A percentile compares a stretch with the other conserved stretches of the same genome.
Conservation (phyloP, 2,797 vertebrate genomes). For the Xenopus petersii region DNA sequence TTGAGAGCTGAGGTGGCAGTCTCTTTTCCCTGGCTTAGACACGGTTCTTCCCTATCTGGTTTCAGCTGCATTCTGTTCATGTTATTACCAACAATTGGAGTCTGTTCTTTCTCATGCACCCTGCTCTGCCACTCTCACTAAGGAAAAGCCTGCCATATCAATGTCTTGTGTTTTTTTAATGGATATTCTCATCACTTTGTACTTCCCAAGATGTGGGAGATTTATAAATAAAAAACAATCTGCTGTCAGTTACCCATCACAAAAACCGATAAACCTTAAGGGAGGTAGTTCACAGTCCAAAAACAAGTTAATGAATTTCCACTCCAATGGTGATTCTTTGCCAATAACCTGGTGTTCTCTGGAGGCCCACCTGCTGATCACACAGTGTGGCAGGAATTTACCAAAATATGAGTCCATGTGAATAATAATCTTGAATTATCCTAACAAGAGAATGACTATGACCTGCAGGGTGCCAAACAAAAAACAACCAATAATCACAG, state of each 20-base stretch:
- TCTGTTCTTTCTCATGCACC: not conserved
- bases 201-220: constrained; percentile 1
- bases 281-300: not conserved
- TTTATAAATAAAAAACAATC: not conserved
- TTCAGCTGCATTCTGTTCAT: constrained; percentile 17
- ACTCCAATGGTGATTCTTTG: too few species aligned
- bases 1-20: not conserved
- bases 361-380: too few species aligned
- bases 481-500: too few species aligned
- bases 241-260: not conserved
- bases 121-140: not conserved
- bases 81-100: constrained; percentile 7
- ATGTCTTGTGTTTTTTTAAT: not conserved
- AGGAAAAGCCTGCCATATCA: not conserved
- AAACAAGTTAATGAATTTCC: too few species aligned
- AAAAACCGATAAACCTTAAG: not conserved
- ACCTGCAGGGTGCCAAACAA: too few species aligned
- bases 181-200: constrained; percentile 5
- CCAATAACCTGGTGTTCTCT: too few species aligned
- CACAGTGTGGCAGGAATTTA: too few species aligned
- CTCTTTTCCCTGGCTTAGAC: not conserved
- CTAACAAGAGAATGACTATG: too few species aligned
- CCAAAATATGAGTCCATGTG: too few species aligned
- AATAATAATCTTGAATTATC: too few species aligned
- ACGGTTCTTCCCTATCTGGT: constrained; percentile 2